Conservation (phyloP, 2,113 vertebrate genomes). For the Cranoglanis bouderius region DNA sequence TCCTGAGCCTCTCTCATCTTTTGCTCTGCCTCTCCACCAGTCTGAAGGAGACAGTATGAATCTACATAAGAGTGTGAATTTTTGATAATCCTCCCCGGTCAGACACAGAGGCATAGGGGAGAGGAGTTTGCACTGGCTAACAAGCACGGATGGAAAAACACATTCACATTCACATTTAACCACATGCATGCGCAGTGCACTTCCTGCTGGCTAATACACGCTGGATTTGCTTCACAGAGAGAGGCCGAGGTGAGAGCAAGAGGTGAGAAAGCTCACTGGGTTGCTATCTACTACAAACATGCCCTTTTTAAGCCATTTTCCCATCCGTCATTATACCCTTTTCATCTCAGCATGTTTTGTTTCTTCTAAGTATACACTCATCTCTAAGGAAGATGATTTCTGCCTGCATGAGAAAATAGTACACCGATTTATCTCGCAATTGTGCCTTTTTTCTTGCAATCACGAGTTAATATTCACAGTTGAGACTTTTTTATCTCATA, state of each 20-base stretch:
- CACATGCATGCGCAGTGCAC: conserved; percentile 44
- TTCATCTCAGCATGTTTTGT: not conserved
- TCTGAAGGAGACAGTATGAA: conserved; percentile 38
- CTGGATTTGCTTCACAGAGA: not conserved
- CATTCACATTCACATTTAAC: conserved; percentile 41
- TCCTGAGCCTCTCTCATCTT: conserved; percentile 9
- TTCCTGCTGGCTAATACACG: conserved; percentile 43
- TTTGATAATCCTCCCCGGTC: conserved; percentile 53
- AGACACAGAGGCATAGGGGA: conserved; percentile 20
- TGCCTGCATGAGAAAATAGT: not conserved
- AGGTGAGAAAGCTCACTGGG: not conserved
- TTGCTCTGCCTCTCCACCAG: conserved; percentile 15
- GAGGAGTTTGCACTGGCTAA: conserved; percentile 41
- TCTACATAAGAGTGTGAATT: conserved; percentile 56
- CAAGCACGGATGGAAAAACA: conserved; percentile 23
- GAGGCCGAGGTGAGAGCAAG: not conserved
- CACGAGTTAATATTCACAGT: not conserved
- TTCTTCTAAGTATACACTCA: not conserved
- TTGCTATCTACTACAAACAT: not conserved
- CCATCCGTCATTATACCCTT: not conserved
- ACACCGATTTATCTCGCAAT: not conserved
- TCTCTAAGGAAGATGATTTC: not conserved
- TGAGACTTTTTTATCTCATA: not conserved
- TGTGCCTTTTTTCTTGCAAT: not conserved
- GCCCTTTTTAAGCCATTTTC: not conserved